Evolutionary conservation across 1,140 invertebrate genomes (phyloP), one percentile per base, ranked within the genome.

Genomic region (Aleiodes sp.): DNA sequence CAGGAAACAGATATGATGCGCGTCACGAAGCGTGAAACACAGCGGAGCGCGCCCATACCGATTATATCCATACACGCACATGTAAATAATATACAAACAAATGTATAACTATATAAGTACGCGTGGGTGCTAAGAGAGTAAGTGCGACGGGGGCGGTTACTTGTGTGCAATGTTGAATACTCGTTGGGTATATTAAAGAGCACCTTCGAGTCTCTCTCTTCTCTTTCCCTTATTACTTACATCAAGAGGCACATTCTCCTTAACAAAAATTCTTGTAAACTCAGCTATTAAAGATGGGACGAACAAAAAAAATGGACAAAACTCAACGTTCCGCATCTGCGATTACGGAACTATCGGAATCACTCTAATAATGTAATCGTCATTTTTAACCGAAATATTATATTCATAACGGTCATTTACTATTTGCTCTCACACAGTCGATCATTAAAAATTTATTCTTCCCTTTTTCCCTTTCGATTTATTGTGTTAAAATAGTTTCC

Each of bases 1-100:
- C 80, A 81, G 81, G 81, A 82, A 82, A 78, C 76, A 81, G 76
- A 81, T 82, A 82, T 83, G 82, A 83, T 76, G 80, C 77, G 82
- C 81, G 74, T 78, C 77, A 74, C 80, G 75, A 70, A 83, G 82
- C 82, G 73, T 83, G 82, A 83, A 83, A 82, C 78, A 52, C 70
- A 64, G 39, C 26, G 16, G 75, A 75, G 69, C 75, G 75, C 75
- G 73, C 75, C 78, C 78, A 79, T 63, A 9, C 62, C 74, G 76
- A 81, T 82, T 81, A 82, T 74, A 72, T 64, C 19, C 57, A 62
- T 33, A 28, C 67, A 28, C 33, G 52, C 46, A 41, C 41, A 71
- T 65, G 31, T 65, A 72, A 60, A 69, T 63, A 56, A 43, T 56
- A 62, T 14, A 29, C 46, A 46, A 65, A 16, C 16, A 59, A 31